Conservation (phyloP, 2,113 vertebrate species). For the Maccullochella peelii region DNA sequence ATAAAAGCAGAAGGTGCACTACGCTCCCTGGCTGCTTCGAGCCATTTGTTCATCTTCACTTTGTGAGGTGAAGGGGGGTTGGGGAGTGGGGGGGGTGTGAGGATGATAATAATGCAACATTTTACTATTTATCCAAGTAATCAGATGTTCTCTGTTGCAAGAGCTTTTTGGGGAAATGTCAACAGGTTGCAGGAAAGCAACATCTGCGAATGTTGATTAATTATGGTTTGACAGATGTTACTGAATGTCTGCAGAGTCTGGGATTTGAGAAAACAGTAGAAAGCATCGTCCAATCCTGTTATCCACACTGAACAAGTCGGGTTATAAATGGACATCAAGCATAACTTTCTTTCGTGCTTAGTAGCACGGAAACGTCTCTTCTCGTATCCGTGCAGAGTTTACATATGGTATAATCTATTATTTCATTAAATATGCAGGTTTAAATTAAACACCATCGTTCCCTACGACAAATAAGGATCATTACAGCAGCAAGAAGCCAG, state of each 20-base stretch:
- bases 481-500: background rate
- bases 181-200: slow-evolving; percentile 68
- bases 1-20: slow-evolving; percentile 82
- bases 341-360: background rate
- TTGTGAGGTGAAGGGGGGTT: slow-evolving; percentile 9
- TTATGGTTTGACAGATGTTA: slow-evolving; percentile 74
- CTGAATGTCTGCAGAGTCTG: slow-evolving; percentile 34
- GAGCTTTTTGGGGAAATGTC: slow-evolving; percentile 56
- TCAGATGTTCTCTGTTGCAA: slow-evolving; percentile 50
- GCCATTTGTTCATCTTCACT: slow-evolving; percentile 64
- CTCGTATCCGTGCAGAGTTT: background rate
- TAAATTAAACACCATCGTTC: background rate
- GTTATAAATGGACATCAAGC: background rate
- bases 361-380: background rate
- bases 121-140: slow-evolving; percentile 47
- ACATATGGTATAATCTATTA: background rate
- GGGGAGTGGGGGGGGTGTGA: background rate
- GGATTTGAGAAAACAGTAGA: slow-evolving; percentile 41
- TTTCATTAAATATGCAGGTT: background rate
- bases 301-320: background rate
- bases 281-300: slow-evolving; percentile 33
- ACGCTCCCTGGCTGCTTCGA: slow-evolving; percentile 39
- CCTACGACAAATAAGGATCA: background rate
- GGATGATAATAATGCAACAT: slow-evolving; percentile 37
- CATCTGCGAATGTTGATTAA: slow-evolving; percentile 73